Conservation (phyloP, 2,113 vertebrate genomes). For the Electrona antarctica region DNA sequence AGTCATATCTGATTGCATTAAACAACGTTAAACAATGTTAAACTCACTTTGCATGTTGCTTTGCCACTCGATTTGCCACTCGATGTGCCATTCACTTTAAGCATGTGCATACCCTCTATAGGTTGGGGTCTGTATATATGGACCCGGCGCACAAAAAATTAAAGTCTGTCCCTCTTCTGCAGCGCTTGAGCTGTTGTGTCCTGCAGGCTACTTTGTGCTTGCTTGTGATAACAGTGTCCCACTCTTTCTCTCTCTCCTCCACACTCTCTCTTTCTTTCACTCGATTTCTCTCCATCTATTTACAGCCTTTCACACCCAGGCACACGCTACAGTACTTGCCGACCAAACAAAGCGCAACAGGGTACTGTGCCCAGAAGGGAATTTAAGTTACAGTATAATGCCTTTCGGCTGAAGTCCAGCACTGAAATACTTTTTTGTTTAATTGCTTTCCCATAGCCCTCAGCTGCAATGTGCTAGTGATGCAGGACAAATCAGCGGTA, state of each 20-base stretch:
- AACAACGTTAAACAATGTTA: too few relatives aligned
- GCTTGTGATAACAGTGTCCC: constrained; percentile 13
- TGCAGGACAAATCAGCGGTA: constrained; percentile 14
- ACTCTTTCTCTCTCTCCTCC: constrained; percentile 1
- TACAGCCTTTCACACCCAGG: constrained; percentile 27
- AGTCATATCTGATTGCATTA: too few relatives aligned
- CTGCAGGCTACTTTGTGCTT: background rate
- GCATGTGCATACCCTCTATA: too few relatives aligned
- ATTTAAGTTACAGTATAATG: constrained; percentile 25
- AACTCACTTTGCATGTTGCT: too few relatives aligned
- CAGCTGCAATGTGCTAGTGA: constrained; percentile 24
- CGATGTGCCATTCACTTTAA: too few relatives aligned
- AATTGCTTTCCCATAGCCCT: constrained; percentile 60
- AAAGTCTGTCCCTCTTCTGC: background rate
- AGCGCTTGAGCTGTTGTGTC: background rate
- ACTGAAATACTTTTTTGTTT: constrained; percentile 55
- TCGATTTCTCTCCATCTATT: background rate
- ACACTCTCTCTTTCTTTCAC: constrained; percentile 30
- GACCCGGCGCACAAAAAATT: too few relatives aligned
- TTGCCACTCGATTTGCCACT: too few relatives aligned
- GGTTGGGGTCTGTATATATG: background rate
- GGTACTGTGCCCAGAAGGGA: constrained; percentile 52
- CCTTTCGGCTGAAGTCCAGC: constrained; percentile 47
- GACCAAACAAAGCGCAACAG: constrained; percentile 38
- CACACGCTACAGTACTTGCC: constrained; percentile 17